Evolutionary conservation across 2,113 vertebrate genomes (phyloP), one percentile per base, ranked within the genome.

Genomic region (Platanista minor): DNA sequence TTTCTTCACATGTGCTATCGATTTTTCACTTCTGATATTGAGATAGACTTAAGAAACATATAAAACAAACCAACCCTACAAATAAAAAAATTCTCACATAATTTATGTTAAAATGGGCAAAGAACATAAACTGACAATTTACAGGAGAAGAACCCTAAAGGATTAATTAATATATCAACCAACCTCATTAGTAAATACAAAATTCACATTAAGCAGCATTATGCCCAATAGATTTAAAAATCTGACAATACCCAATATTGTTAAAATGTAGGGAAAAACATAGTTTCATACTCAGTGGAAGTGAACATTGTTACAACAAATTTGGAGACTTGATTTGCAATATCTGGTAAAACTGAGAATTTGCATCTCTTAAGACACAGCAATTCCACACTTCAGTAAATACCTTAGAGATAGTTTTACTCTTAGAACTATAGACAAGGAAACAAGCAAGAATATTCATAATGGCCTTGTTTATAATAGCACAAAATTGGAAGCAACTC

Each of bases 1-100:
- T 95, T 95, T 89, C 49, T 92, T 61, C 74, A 96, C 80, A 74
- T 78, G 54, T 90, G 80, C 27, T 96, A n/a, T 78, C 67, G 80
- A 62, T 92, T 96, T 36, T 80, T 92, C 59, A 74, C 10, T 29
- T 31, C 21, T 74, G 6, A 66, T 86, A 78, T n/a, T 69, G 75
- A 90, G 33, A 72, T 8, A 91, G 72, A 64, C 69, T 95, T 87
- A 69, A 81, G 25, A 94, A 36, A 77, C 3, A 25, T 74, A 36
- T 6, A 54, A 89, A 89, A 86, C 8, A 87, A 69, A 15, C 18
- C 27, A 80, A 59, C 12, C 9, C 2, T 54, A 36, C 0, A 46
- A 49, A 67, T 57, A 25, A 94, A 57, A 43, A 59, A 14, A 94
- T 64, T 71, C 8, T 0, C 7, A 64, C 2, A 36, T 20, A 29